These are phyloP conservation scores for Paradoxurus hermaphroditus DNA, from an alignment of 2,113 vertebrate genomes.

Conservation along the genomic window DNA sequence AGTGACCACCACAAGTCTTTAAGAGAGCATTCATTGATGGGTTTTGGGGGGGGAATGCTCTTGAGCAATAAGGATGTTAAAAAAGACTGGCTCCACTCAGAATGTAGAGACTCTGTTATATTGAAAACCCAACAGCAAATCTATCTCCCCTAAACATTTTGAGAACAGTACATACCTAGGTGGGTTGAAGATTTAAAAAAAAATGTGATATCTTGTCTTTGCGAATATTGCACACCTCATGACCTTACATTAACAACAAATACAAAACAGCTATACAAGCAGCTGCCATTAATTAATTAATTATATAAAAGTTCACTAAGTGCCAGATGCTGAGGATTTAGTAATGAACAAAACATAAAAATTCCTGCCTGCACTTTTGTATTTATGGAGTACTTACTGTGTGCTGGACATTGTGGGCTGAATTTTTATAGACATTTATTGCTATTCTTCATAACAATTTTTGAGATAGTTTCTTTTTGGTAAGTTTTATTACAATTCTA, in stretches of 20 bases:
- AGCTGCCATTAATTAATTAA: background rate
- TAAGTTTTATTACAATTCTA: background rate
- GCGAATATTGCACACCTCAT: background rate
- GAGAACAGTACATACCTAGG: background rate
- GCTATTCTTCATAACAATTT: background rate
- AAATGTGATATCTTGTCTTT: background rate
- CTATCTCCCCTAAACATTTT: background rate
- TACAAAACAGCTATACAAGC: background rate
- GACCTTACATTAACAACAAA: background rate
- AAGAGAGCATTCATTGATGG: background rate
- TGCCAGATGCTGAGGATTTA: background rate
- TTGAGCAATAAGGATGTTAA: background rate
- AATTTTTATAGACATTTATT: background rate
- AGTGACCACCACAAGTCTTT: background rate
- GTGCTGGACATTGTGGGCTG: background rate
- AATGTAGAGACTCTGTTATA: background rate
- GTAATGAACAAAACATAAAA: background rate
- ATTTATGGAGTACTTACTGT: too few relatives aligned
- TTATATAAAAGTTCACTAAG: background rate
- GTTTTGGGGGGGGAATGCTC: background rate
- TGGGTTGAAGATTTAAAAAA: background rate
- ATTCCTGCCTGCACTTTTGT: background rate
- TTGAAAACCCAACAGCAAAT: background rate
- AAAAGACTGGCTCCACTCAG: background rate
- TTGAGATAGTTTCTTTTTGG: background rate